These are phyloP conservation scores for Rhinoptilus africanus DNA, from an alignment of 2,113 vertebrate genomes.

Conservation along the genomic window DNA sequence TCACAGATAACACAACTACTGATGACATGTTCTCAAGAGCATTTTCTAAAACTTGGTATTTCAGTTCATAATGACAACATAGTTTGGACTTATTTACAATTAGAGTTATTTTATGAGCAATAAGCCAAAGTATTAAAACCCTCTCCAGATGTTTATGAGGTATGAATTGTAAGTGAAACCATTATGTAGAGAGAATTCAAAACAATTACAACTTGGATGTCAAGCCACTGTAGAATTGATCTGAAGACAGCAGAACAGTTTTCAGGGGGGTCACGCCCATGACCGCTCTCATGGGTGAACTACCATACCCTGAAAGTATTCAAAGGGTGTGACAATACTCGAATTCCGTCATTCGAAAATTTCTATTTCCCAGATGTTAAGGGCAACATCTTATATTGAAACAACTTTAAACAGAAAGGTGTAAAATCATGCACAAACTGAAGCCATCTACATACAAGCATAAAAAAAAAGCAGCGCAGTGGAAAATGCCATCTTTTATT, in stretches of 20 bases:
- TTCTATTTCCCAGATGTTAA: not conserved
- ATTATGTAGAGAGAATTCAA: not conserved
- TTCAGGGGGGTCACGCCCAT: not conserved
- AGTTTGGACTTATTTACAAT: not conserved
- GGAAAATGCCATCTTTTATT: not conserved
- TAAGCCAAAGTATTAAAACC: not conserved
- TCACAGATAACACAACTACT: not conserved
- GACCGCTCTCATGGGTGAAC: not conserved
- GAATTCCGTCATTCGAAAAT: not conserved
- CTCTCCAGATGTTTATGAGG: not conserved
- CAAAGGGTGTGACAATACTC: not conserved
- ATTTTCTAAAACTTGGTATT: rapidly evolving
- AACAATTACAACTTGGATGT: not conserved
- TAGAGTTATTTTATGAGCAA: not conserved
- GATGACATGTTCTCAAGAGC: not conserved
- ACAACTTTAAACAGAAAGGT: not conserved
- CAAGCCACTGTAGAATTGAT: not conserved
- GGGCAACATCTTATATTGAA: not conserved
- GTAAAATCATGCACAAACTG: not conserved
- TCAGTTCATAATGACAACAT: not conserved
- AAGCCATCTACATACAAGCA: not conserved
- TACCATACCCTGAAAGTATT: not conserved
- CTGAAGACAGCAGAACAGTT: not conserved
- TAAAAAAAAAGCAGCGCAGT: too few relatives aligned
- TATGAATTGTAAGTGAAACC: not conserved